Conservation (phyloP, 1,140 invertebrate species). For the Brachionus koreanus region DNA sequence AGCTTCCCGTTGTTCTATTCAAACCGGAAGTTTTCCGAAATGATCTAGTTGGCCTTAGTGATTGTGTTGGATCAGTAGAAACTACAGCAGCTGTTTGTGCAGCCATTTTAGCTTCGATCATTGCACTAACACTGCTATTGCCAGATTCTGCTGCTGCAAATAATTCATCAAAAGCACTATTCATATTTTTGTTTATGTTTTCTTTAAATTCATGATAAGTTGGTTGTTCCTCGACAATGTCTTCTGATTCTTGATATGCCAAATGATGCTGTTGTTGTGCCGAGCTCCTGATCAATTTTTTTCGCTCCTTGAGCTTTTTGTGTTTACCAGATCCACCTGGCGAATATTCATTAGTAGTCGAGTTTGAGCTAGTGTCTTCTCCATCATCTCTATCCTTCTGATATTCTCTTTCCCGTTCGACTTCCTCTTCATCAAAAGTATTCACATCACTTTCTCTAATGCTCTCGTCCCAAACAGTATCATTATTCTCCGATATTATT, state of each 20-base stretch:
- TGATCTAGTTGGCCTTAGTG: background rate
- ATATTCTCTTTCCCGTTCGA: conserved; percentile 13
- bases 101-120: conserved; percentile 43
- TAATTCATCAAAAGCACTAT: conserved; percentile 42
- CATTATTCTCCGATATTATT: conserved; percentile 11
- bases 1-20: background rate
- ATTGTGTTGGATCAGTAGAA: background rate
- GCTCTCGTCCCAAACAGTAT: background rate
- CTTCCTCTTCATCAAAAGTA: conserved; percentile 20
- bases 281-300: conserved; percentile 13
- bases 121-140: conserved; percentile 4
- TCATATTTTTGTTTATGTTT: background rate
- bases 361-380: conserved; percentile 12
- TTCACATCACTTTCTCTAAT: conserved; percentile 18
- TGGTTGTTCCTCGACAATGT: background rate
- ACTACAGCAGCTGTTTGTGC: background rate
- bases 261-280: conserved; percentile 25
- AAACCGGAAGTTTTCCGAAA: background rate
- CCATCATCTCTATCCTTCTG: conserved; percentile 8
- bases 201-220: conserved; percentile 6
- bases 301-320: conserved; percentile 30
- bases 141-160: conserved; percentile 34
- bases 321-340: background rate
- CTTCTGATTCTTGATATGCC: conserved; percentile 33
- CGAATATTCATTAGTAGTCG: background rate